Evolutionary conservation across 2,797 vertebrate species (phyloP), one percentile per base, ranked within the genome.

Genomic region (Dendrocincla tyrannina): DNA sequence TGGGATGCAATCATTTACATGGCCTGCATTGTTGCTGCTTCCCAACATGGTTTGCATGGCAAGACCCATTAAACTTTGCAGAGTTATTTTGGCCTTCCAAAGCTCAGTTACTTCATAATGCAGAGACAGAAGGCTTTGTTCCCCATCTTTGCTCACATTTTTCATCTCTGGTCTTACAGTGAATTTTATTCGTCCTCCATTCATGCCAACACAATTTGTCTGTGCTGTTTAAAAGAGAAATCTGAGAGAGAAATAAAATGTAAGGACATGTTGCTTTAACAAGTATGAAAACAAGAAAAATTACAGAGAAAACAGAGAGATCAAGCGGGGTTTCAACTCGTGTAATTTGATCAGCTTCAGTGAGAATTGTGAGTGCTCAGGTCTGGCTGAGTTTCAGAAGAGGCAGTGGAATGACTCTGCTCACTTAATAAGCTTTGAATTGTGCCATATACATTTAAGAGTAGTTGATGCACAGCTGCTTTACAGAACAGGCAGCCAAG

Each of bases 81-180:
- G n/a, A 44, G 37, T 16, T 87, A 39, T 42, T 53, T 47, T 56
- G 11, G 13, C 50, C 55, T 66, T 69, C 39, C 47, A 17, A 13
- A 75, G 50, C 25, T 23, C 47, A 4, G 41, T 35, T 41, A 2
- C 11, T 72, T 64, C 39, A n/a, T 62, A 39, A 16, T 25, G 5
- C 8, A 55, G 30, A 32, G 27, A 22, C 28, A 30, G 66, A 7
- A 44, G 52, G 52, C 32, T 60, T n/a, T 60, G 39, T 8, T 80
- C 11, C 13, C 30, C 8, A 3, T 42, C 91, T 70, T 47, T 0
- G 0, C 55, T 67, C 24, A 1, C 12, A 1, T n/a, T 88, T 85
- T 67, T 9, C 5, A 30, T 80, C 87, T 37, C 39, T 58, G 10
- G 32, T 60, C 47, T 37, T 56, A 13, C 7, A 3, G 11, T 44